These are phyloP conservation scores for Ahaetulla prasina DNA, from an alignment of 2,113 vertebrate genomes.

Conservation along the genomic window DNA sequence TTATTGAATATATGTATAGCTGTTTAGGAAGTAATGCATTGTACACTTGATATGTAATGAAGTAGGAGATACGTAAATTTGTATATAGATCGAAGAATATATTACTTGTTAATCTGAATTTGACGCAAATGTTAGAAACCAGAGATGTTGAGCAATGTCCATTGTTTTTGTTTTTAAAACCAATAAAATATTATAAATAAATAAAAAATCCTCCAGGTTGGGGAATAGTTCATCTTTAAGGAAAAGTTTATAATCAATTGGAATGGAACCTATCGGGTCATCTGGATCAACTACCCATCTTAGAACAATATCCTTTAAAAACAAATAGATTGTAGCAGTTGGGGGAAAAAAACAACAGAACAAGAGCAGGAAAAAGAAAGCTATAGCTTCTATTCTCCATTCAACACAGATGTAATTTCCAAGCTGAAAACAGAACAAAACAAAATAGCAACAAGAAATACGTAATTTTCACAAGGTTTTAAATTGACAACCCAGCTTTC, in stretches of 20 bases:
- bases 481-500: not conserved
- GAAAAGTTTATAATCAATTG: not conserved
- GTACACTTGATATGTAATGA: too few relatives aligned
- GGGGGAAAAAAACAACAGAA: not conserved
- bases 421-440: not conserved
- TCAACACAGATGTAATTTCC: not conserved
- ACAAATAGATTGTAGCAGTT: not conserved
- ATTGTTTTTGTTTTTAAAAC: too few relatives aligned
- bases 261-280: not conserved
- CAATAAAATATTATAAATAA: too few relatives aligned
- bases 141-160: too few relatives aligned
- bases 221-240: not conserved
- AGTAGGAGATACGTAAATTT: too few relatives aligned
- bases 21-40: too few relatives aligned
- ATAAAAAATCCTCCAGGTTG: not conserved
- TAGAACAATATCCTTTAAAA: not conserved
- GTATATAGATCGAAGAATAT: too few relatives aligned
- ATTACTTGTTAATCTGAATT: too few relatives aligned
- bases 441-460: not conserved
- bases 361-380: not conserved
- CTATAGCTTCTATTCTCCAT: not conserved
- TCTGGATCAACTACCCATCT: not conserved
- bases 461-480: not conserved
- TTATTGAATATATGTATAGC: too few relatives aligned
- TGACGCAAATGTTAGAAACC: too few relatives aligned